phyloP scores from a whole-genome alignment of 1,140 invertebrate genomes.

The Ceratitis capitata region DNA sequence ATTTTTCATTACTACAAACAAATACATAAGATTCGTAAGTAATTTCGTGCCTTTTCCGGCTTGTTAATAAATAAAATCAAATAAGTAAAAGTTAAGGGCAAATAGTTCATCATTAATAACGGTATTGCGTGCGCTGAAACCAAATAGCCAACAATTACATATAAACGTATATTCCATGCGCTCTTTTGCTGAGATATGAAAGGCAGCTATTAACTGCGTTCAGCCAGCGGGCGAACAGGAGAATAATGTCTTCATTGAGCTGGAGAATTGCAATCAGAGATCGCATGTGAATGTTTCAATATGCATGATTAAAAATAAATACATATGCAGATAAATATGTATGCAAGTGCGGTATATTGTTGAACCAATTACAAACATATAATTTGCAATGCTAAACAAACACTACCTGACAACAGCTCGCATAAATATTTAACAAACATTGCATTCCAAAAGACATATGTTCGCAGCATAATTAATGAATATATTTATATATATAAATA shows the following conservation, averaged over 20 bases:
- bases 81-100: conserved; percentile 16
- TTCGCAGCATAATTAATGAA: neutral
- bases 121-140: neutral
- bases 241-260: conserved; percentile 5
- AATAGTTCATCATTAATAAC: conserved; percentile 31
- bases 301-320: neutral
- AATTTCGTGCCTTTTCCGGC: no score
- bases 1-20: no score
- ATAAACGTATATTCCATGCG: neutral
- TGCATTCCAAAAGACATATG: neutral
- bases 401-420: no score
- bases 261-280: neutral
- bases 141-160: neutral
- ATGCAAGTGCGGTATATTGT: neutral
- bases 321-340: neutral
- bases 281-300: neutral
- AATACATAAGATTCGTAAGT: no score
- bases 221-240: neutral
- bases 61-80: no score
- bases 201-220: conserved; percentile 7
- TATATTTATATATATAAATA: neutral
- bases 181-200: neutral
- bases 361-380: neutral
- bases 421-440: conserved; percentile 32
- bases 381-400: neutral